phyloP scores from a whole-genome alignment of 2,888 invertebrate species.

The Druceiella hillmani region DNA sequence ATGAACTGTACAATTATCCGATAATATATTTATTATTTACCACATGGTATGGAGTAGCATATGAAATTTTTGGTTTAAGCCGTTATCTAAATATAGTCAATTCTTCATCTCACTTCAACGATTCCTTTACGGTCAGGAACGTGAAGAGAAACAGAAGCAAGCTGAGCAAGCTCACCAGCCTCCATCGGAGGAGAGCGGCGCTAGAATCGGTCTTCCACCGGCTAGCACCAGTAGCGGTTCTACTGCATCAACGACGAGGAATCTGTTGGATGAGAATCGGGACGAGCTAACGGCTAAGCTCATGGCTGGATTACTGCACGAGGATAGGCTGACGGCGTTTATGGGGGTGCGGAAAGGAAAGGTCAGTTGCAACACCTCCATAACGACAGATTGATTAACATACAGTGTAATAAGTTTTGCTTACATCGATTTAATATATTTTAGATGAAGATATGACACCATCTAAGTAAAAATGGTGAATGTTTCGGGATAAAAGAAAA shows the following conservation, averaged over 20 bases:
- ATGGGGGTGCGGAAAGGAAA: conserved; percentile 78
- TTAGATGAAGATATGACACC: too few species aligned
- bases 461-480: too few species aligned
- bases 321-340: conserved; percentile 67
- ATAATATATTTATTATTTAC: too few species aligned
- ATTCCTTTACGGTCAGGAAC: conserved; percentile 38
- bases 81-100: too few species aligned
- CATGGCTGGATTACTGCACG: conserved; percentile 56
- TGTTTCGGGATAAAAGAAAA: too few species aligned
- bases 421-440: too few species aligned
- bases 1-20: too few species aligned
- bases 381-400: background rate
- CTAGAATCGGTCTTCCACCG: conserved; percentile 30
- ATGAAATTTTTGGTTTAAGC: too few species aligned
- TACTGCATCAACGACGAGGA: conserved; percentile 35
- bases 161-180: conserved; percentile 44
- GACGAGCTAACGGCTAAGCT: conserved; percentile 61
- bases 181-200: conserved; percentile 42
- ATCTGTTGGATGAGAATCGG: conserved; percentile 49
- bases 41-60: too few species aligned
- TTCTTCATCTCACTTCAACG: conserved; percentile 6
- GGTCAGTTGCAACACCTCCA: conserved; percentile 40
- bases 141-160: conserved; percentile 58
- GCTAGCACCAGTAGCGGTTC: too few species aligned
- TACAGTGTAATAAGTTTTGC: conserved; percentile 8